These are phyloP conservation scores for Saguinus midas DNA, from an alignment of 2,113 vertebrate species.

Conservation along the genomic window DNA sequence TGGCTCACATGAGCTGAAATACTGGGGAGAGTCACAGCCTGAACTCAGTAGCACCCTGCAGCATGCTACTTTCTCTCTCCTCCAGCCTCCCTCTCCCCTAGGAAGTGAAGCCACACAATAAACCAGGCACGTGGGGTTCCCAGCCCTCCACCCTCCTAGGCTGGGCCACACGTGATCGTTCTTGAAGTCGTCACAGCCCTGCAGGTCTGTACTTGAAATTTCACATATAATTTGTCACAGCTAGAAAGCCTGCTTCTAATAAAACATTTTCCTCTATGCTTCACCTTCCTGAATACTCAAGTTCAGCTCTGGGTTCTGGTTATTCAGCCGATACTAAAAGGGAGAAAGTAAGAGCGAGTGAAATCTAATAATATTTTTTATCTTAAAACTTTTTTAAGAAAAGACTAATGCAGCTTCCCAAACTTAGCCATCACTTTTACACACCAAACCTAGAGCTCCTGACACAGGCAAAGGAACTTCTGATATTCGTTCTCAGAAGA, in stretches of 20 bases:
- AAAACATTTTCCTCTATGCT: not conserved
- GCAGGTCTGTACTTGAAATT: not conserved
- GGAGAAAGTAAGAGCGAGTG: conserved; percentile 44
- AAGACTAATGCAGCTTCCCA: not conserved
- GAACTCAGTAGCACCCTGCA: not conserved
- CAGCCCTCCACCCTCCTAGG: accelerated
- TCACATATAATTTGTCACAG: conserved; percentile 45
- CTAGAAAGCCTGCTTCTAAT: conserved; percentile 55
- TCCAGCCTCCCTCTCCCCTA: not conserved
- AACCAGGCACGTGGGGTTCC: not conserved
- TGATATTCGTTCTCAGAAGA: conserved; percentile 38
- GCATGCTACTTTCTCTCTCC: not conserved
- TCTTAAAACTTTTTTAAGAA: not conserved
- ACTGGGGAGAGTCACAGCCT: not conserved
- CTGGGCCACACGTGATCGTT: not conserved
- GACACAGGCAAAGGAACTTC: not conserved
- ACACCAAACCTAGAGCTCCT: not conserved
- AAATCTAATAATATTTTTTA: not conserved
- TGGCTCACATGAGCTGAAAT: not conserved
- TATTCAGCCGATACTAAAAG: conserved; percentile 57
- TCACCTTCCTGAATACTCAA: not conserved
- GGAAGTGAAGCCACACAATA: not conserved
- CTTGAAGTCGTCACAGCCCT: not conserved
- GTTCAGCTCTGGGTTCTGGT: conserved; percentile 50
- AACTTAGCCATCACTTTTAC: not conserved